These are phyloP conservation scores for Centropus unirufus DNA, from an alignment of 2,113 vertebrate genomes.

Conservation along the genomic window DNA sequence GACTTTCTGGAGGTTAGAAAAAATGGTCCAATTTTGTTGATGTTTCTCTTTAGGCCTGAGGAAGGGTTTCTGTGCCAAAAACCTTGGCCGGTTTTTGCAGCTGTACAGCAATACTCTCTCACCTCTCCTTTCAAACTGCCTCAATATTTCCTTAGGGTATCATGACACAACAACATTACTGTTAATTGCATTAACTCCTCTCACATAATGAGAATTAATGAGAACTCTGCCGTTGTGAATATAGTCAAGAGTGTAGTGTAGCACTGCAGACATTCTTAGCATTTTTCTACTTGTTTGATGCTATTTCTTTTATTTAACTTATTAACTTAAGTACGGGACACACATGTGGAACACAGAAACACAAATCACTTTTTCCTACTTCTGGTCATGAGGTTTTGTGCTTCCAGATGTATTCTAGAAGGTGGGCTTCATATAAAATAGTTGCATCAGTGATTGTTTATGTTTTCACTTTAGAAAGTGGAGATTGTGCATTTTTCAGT, in stretches of 20 bases:
- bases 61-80: neutral
- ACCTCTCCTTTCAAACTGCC: neutral
- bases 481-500: too few relatives aligned
- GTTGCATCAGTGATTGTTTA: neutral
- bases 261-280: conserved; percentile 3
- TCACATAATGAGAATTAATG: conserved; percentile 54
- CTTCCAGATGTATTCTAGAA: neutral
- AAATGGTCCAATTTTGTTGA: neutral
- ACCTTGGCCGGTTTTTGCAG: neutral
- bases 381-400: neutral
- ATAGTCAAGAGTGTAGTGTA: neutral
- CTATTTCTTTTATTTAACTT: neutral
- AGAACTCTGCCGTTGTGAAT: neutral
- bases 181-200: conserved; percentile 42
- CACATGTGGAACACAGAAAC: neutral
- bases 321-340: neutral
- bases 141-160: neutral
- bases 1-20: neutral
- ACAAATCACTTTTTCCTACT: neutral
- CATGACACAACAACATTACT: neutral
- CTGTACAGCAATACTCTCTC: neutral
- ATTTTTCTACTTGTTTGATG: conserved; percentile 23
- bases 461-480: too few relatives aligned
- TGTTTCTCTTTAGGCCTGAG: neutral
- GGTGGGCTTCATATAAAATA: neutral